Evolutionary conservation across 2,888 invertebrate genomes (phyloP), one percentile per base, ranked within the genome.

Genomic region (Andrena flavipes): DNA sequence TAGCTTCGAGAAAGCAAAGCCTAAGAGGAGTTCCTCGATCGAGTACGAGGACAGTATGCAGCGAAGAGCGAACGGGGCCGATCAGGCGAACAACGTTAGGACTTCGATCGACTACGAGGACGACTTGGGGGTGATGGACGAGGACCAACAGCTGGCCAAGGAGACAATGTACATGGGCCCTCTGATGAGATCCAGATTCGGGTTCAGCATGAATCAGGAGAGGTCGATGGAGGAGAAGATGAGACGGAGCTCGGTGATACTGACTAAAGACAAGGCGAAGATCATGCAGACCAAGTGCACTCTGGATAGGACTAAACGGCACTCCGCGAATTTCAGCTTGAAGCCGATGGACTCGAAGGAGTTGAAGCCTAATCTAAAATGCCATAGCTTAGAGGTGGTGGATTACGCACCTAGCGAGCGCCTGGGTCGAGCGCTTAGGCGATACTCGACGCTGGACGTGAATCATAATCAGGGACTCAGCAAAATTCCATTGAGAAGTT

Each of bases 401-500:
- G 91, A 92, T 54, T 91, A 90, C 42, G 80, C 83, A 67, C 85
- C 88, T 0, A 71, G 77, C 30, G 91, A 90, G n/a, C 87, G 73
- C 7, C 62, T 80, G n/a, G 82, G 83, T 10, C 84, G 90, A 13
- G 78, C 84, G 4, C 56, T 90, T 0, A 80, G 90, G 30, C 82
- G 92, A 5, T 87, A 88, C 30, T 90, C 91, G 0, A 90, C 88
- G 10, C 81, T 93, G 62, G 94, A 94, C 62, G 92, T 94, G 10
- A 94, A 94, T 80, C 94, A 94, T 80, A 94, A 94, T 90, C 93
- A 93, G 67, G 94, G 93, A 23, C 84, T 90, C 29, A 93, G 93
- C 76, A 93, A 93, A 78, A 93, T 94, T 75, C 92, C 94, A 1
- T 84, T 94, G 76, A 90, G 93, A 63, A 93, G 88, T 76, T 85